Base-by-base conservation (phyloP, 64 coral and sea anemone genomes). In the Stylophora pistillata region DNA sequence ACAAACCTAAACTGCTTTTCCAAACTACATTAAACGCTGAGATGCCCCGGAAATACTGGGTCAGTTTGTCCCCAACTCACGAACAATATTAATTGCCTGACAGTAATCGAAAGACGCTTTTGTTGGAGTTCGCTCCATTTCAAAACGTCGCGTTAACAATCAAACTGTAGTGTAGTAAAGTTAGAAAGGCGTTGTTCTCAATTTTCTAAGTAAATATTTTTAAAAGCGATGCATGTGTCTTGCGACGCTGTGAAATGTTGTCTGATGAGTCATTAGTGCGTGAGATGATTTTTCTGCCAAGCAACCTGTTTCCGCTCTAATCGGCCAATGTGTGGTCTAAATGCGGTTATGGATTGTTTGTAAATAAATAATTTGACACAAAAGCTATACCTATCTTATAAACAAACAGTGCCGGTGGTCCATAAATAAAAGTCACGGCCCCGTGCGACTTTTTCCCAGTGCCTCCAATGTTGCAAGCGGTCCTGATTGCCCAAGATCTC, bases 351-450 rank as follows among this genome's bases (percentile, higher is more conserved):
- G 55, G 87, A 66, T 91, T 93, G 83, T 97, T 97, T 87, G 82
- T 93, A 97, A 97, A 97, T 88, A 97, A 97, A 97, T 87, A 97
- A 89, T 86, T 90, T 87, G 91, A 93, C 86, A 97, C 82, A 93
- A 97, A 89, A 90, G 91, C 89, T 61, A 30, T 74, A 52, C 79
- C 87, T 78, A 89, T 77, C 64, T 84, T 54, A 93, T 90, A 97
- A 93, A 90, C 95, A 97, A 93, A 93, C 95, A 86, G 21, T 57
- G 76, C 79, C 30, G 95, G 95, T 97, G 95, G 95, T 90, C 95
- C 28, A 27, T 85, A 70, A 74, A 93, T 74, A 68, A 74, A 79
- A 55, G 47, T 41, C 70, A 53, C 31, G 58, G 73, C 74, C 78
- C 76, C 2, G 84, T 59, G 52, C 74, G 58, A 75, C 66, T 74